Conservation (phyloP, 2,888 invertebrate species). For the Creontiades dilutus region DNA sequence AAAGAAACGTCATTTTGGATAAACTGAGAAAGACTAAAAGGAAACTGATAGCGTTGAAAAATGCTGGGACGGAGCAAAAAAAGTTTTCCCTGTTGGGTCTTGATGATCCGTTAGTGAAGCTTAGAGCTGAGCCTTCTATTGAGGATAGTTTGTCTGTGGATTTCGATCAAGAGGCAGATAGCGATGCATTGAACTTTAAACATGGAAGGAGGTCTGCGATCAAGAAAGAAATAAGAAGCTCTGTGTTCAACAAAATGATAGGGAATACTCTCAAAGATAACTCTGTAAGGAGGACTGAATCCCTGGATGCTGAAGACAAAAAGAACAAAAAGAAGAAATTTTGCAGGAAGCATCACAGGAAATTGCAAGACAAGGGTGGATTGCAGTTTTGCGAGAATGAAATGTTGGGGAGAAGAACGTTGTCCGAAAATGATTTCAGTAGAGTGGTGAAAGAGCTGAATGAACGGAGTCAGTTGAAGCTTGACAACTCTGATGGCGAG, state of each 20-base stretch:
- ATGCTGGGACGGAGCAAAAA: not conserved
- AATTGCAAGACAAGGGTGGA: not conserved
- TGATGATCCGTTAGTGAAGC: not conserved
- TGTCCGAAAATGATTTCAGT: not conserved
- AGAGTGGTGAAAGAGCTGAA: conserved; percentile 22
- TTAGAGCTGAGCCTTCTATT: not conserved
- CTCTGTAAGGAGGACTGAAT: not conserved
- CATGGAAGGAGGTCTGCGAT: conserved; percentile 22
- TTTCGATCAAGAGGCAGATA: not conserved
- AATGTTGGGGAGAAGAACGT: not conserved
- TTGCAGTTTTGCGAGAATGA: not conserved
- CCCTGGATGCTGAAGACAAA: not conserved
- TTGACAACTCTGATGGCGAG: not conserved
- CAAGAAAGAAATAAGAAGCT: conserved; percentile 14
- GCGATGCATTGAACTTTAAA: conserved; percentile 9
- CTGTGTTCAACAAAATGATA: not conserved
- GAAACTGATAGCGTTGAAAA: conserved; percentile 4
- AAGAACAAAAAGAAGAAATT: conserved; percentile 25
- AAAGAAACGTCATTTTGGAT: not conserved
- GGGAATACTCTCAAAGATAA: not conserved
- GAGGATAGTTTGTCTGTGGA: not conserved
- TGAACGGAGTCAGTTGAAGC: not conserved
- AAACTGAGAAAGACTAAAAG: conserved; percentile 37
- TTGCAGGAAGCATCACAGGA: conserved; percentile 21
- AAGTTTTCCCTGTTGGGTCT: not conserved